Evolutionary conservation across 2,888 invertebrate species (phyloP).

Genomic region (Lucinisca nassula): DNA sequence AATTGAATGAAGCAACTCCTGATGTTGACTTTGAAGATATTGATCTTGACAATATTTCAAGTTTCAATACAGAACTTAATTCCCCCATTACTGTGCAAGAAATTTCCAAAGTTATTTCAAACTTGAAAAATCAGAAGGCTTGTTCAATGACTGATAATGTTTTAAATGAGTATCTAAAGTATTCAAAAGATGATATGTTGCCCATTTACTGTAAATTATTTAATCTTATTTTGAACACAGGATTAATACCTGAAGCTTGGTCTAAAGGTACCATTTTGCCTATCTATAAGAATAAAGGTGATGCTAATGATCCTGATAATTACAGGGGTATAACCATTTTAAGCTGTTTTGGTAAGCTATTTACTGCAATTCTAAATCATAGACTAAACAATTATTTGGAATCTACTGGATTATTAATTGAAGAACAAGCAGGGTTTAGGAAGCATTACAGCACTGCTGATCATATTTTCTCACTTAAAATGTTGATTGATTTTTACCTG

Average conservation of each 20-base stretch:
- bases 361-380: not conserved
- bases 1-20: not conserved
- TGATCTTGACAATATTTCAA: not conserved
- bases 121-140: not conserved
- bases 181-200: not conserved
- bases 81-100: not conserved
- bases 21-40: not conserved
- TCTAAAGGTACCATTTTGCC: slow-evolving; percentile 2
- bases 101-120: not conserved
- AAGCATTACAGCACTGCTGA: not conserved
- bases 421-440: not conserved
- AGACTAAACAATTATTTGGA: not conserved
- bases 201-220: not conserved
- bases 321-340: not conserved
- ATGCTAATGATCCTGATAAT: not conserved
- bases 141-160: not conserved
- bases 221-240: slow-evolving; percentile 3
- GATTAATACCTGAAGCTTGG: not conserved
- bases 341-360: not conserved
- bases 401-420: not conserved
- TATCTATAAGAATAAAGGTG: not conserved
- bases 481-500: not conserved
- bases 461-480: not conserved
- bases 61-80: not conserved
- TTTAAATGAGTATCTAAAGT: slow-evolving; percentile 4